Evolutionary conservation across 2,888 invertebrate species (phyloP), one percentile per base, ranked within the genome.

Genomic region (Pristionchus maxplancki): DNA sequence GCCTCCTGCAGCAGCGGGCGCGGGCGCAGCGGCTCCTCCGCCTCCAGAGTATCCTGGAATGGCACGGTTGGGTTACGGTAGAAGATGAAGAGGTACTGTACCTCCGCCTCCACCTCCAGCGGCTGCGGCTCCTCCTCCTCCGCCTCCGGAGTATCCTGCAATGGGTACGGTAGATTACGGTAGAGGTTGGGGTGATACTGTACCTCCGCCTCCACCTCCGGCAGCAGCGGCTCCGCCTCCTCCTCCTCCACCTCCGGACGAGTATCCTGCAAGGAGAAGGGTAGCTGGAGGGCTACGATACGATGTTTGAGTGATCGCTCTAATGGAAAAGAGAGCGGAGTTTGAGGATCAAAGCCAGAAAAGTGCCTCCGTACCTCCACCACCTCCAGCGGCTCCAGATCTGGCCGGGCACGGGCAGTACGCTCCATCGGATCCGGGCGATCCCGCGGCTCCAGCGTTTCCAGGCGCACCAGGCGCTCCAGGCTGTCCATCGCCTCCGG

Each of bases 361-460:
- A 50, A 50, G 50, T 34, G 67, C 1, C 15, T 17, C 17, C 24
- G 24, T 74, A 74, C 74, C 74, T 74, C 74, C 74, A n/a, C 67
- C 78, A 11, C 82, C 82, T 83, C 82, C 82, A 1, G 11, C 82
- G 24, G 31, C 82, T 34, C 53, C 82, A 53, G 53, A 53, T 83
- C 82, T 31, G 8, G 82, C 6, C 24, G 82, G 82, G 34, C 82
- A 83, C 24, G 82, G 82, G 53, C 82, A 83, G 82, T 83, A 83
- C 34, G 82, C 82, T 83, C 82, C 82, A 20, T 83, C 82, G 17
- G 82, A 83, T 53, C 82, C 82, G 20, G 82, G 82, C 50, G 53
- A 53, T 83, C 82, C 82, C 24, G 31, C 53, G 13, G 82, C 8
- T 20, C 82, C 82, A 15, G 82, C 53, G 20, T 4, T 2, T 34